Evolutionary conservation across 2,888 invertebrate species (phyloP).

Genomic region (Calliphora vomitoria): DNA sequence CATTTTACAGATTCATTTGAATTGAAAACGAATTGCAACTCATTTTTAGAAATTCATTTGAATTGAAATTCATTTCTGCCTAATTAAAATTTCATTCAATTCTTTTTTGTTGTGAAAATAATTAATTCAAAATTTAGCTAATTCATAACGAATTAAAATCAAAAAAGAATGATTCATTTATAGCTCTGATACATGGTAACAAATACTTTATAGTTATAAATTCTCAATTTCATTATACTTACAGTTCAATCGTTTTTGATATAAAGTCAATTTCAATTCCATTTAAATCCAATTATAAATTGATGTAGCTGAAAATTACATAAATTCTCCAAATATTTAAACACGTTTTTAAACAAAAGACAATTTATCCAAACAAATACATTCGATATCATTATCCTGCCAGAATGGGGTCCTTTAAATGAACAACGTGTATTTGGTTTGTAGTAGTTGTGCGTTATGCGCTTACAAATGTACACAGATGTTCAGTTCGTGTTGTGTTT

Average conservation of each 20-base stretch:
- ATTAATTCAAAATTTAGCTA: too few relatives aligned
- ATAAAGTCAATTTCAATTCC: conserved; percentile 2
- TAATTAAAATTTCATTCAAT: too few relatives aligned
- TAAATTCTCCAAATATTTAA: conserved; percentile 55
- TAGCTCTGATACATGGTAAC: too few relatives aligned
- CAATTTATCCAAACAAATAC: conserved; percentile 33
- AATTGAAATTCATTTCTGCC: too few relatives aligned
- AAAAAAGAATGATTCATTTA: too few relatives aligned
- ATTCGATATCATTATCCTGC: conserved; percentile 39
- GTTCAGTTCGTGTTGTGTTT: conserved; percentile 46
- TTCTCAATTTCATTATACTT: not conserved
- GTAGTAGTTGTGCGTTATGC: conserved; percentile 31
- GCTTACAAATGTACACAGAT: conserved; percentile 52
- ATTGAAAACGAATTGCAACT: too few relatives aligned
- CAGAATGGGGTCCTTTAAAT: conserved; percentile 54
- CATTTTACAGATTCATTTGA: too few relatives aligned
- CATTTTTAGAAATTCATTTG: too few relatives aligned
- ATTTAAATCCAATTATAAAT: conserved; percentile 44
- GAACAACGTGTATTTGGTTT: conserved; percentile 34
- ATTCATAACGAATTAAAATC: too few relatives aligned
- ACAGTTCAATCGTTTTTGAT: not conserved
- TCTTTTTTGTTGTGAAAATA: too few relatives aligned
- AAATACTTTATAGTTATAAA: not conserved
- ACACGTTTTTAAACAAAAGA: conserved; percentile 35
- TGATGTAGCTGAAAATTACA: conserved; percentile 49